phyloP scores from a whole-genome alignment of 30 jellyfish, hydroid and myxozoan species.

The Hydra vulgaris region DNA sequence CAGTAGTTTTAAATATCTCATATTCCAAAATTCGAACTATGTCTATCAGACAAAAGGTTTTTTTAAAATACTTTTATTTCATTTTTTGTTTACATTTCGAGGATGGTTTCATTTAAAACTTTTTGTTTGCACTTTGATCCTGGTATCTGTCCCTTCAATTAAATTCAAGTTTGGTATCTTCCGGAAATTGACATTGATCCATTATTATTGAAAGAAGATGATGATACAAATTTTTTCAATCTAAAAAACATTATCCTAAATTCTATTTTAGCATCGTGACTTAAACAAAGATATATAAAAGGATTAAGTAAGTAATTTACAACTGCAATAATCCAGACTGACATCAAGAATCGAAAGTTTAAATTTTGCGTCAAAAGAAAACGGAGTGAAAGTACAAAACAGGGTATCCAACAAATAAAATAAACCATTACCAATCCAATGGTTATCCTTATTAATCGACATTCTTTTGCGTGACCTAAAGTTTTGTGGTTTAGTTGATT shows the following conservation, averaged over 20 bases:
- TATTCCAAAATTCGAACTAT: too few species aligned
- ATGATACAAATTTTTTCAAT: too few species aligned
- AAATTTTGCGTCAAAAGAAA: background rate
- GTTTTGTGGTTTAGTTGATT: background rate
- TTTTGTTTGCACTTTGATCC: too few species aligned
- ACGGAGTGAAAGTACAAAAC: background rate
- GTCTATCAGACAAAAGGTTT: too few species aligned
- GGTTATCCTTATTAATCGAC: background rate
- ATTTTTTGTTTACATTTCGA: too few species aligned
- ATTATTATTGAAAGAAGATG: too few species aligned
- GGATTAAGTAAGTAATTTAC: background rate
- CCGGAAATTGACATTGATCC: too few species aligned
- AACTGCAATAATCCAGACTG: background rate
- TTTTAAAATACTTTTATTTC: too few species aligned
- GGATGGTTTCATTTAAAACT: too few species aligned
- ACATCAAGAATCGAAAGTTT: background rate
- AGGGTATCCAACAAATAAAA: background rate
- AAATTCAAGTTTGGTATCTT: too few species aligned
- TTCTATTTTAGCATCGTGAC: background rate
- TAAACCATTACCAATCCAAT: background rate
- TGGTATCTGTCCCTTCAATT: too few species aligned
- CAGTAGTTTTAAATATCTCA: too few species aligned
- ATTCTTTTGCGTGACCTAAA: background rate
- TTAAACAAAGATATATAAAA: background rate
- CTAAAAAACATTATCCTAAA: background rate